Evolutionary conservation across 1,140 invertebrate species (phyloP).

Genomic region (Spodoptera frugiperda): DNA sequence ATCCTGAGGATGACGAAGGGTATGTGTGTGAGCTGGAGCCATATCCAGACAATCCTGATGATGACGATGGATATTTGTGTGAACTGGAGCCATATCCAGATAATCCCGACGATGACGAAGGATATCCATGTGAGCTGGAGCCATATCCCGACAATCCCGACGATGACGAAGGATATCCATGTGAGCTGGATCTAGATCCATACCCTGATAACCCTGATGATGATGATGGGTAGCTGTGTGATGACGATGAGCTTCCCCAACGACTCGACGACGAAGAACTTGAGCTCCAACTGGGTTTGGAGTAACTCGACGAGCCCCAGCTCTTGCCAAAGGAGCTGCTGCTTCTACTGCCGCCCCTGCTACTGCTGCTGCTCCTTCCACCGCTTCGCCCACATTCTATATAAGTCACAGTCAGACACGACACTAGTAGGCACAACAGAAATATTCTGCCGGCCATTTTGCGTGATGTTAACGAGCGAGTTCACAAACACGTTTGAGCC

Average conservation of each 20-base stretch:
- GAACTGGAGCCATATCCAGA: too few species aligned
- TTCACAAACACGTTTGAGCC: conserved; percentile 42
- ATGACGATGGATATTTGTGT: conserved; percentile 56
- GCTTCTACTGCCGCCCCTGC: conserved; percentile 31
- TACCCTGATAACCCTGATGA: too few species aligned
- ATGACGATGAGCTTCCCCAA: conserved; percentile 28
- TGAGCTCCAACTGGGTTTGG: not conserved
- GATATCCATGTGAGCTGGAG: conserved; percentile 32
- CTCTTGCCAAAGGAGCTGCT: conserved; percentile 26
- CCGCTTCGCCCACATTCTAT: conserved; percentile 45
- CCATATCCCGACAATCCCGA: not conserved
- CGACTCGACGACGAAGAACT: conserved; percentile 10
- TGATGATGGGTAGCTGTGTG: conserved; percentile 9
- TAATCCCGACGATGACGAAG: conserved; percentile 8
- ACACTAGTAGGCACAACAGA: conserved; percentile 58
- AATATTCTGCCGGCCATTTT: conserved; percentile 60
- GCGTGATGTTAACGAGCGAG: conserved; percentile 26
- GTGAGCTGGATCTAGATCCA: conserved; percentile 32
- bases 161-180: not conserved
- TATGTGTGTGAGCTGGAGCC: conserved; percentile 26
- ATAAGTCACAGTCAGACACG: conserved; percentile 41
- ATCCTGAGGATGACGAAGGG: conserved; percentile 59
- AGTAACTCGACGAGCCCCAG: conserved; percentile 33
- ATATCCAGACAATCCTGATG: conserved; percentile 57
- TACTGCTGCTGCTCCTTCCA: conserved; percentile 19